Base-by-base conservation (phyloP, 2,113 vertebrate genomes). In the Bungarus multicinctus region DNA sequence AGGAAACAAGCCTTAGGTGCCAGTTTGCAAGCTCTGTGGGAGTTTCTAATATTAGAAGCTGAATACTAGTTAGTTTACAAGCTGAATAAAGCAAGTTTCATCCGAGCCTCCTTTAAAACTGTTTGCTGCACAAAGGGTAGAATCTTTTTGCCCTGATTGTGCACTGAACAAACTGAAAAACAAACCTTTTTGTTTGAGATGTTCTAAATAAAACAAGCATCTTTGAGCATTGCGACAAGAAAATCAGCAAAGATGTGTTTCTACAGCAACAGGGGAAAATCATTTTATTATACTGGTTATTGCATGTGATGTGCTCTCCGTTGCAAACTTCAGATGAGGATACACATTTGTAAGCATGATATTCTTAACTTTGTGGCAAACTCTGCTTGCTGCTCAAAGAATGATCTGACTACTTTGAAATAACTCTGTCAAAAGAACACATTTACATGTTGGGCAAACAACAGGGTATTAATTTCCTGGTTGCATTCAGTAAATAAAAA, bases 251-350 rank as follows among this genome's bases (percentile, higher is more conserved):
- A 25, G 45, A 43, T 89, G 89, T 89, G 94, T 93, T 96, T 89
- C 91, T 91, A 92, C 92, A 91, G 95, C 92, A 95, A 96, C 91
- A 45, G 10, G 5, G 92, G 4, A 55, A 95, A 91, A 94, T 95
- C 87, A 90, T 93, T 93, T 88, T 91, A 93, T 90, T 34, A 47
- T 89, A 64, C 93, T 94, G 89, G 90, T 94, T 94, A 23, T 55
- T 92, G 58, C 86, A 53, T 39, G 18, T 64, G 74, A 43, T 43
- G 2, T 74, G 58, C 88, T 89, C 89, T 74, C 87, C 55, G 50
- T 52, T 86, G 16, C 55, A 60, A 27, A 87, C 55, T 57, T 30
- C 10, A 27, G 53, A n/a, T 39, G 58, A 91, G 11, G 39, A 22
- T 30, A 45, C 25, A 47, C 20, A 16, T 52, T 47, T 39, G 55